Evolutionary conservation across 2,113 vertebrate species (phyloP), one percentile per base, ranked within the genome.

Genomic region (Coregonus clupeaformis): DNA sequence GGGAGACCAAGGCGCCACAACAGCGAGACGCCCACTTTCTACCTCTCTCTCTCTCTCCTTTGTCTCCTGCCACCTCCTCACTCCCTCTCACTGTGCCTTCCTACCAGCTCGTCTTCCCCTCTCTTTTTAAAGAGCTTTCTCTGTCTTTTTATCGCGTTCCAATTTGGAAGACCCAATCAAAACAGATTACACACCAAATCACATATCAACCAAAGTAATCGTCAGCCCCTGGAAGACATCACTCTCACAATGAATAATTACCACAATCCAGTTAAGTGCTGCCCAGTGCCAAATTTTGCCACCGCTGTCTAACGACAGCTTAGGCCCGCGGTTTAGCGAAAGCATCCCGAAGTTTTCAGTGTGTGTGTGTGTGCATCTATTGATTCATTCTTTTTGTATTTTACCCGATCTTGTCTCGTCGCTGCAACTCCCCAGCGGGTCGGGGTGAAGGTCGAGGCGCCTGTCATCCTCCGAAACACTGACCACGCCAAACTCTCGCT

Each of bases 181-280:
- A 91, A 92, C 87, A 91, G 89, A 92, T 91, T 91, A 91, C 90
- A n/a, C n/a, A 91, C 80, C 75, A 85, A 91, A 81, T 89, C 77
- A 84, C 89, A 85, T 91, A 90, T 92, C 92, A 92, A 90, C 89
- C 75, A n/a, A n/a, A n/a, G 81, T 81, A 88, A 93, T 93, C 92
- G 93, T 92, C 91, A 79, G 84, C 82, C 87, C 87, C 91, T 91
- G 90, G 87, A 92, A 91, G 92, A 86, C 89, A 89, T 92, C 91
- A 88, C 86, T 90, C 90, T 90, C 83, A 74, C 85, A 80, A 85
- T 92, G 91, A 93, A 90, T 92, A 90, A 92, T 92, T 91, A 91
- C 89, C 73, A 83, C 85, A 85, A 87, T 88, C 42, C 42, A 45
- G 42, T 45, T 45, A 45, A 82, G 42, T 6, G 42, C 42, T 45